phyloP scores from a whole-genome alignment of 2,797 vertebrate genomes.

The Cephalopachus bancanus region DNA sequence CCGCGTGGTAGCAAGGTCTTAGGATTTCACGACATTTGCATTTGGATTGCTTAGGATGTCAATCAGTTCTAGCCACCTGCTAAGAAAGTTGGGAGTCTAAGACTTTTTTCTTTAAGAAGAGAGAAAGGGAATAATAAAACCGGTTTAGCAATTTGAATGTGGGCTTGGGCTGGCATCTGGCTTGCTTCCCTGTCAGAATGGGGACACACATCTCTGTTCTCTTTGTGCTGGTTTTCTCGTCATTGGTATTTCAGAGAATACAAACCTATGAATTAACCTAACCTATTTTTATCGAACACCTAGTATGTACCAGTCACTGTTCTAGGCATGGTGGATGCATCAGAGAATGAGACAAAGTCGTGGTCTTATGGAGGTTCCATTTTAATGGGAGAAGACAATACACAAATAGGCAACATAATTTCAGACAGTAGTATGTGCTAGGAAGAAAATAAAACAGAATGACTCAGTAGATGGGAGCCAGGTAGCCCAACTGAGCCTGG shows the following conservation, averaged over 20 bases:
- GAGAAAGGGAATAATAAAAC: not conserved
- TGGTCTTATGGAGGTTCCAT: not conserved
- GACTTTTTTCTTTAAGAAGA: slow-evolving; percentile 20
- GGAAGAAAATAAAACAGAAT: not conserved
- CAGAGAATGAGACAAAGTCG: not conserved
- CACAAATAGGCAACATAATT: not conserved
- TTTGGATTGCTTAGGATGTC: slow-evolving; percentile 30
- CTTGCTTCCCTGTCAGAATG: not conserved
- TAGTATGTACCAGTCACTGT: not conserved
- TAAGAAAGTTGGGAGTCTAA: slow-evolving; percentile 12
- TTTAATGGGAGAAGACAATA: not conserved
- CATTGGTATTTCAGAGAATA: not conserved
- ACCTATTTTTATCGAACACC: not conserved
- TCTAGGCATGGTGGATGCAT: not conserved
- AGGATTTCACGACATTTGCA: slow-evolving; percentile 6
- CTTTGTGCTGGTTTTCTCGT: not conserved
- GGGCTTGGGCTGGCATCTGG: not conserved
- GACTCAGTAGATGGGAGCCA: not conserved
- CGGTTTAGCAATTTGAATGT: slow-evolving; percentile 52
- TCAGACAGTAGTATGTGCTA: not conserved
- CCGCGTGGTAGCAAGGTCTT: not conserved
- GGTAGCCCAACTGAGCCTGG: not conserved
- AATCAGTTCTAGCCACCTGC: slow-evolving; percentile 28
- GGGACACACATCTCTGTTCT: not conserved
- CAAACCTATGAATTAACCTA: not conserved